Evolutionary conservation across 1,140 invertebrate genomes (phyloP).

Genomic region (Chrysomallon squamiferum): DNA sequence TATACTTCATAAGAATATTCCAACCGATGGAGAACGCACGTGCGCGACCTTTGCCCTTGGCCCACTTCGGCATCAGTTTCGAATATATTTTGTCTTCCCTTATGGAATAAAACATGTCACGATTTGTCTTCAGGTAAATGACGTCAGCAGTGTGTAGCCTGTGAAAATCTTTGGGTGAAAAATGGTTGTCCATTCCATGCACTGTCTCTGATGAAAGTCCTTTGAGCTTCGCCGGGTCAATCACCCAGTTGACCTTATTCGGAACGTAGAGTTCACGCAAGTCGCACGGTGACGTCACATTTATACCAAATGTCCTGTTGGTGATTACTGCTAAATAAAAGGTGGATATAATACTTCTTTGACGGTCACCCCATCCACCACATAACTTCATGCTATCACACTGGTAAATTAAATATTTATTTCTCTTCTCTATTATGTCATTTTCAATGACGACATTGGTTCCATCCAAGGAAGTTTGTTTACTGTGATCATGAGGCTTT

Average conservation of each 20-base stretch:
- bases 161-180: slow-evolving; percentile 18
- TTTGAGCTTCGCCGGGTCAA: slow-evolving; percentile 6
- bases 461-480: too few species aligned
- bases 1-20: slow-evolving; percentile 3
- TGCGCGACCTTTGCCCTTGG: background rate
- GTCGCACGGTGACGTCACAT: slow-evolving; percentile 32
- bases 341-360: slow-evolving; percentile 25
- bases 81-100: slow-evolving; percentile 2
- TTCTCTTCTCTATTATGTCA: too few species aligned
- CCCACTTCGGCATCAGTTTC: slow-evolving; percentile 8
- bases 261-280: slow-evolving; percentile 23
- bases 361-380: slow-evolving; percentile 41
- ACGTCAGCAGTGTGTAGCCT: slow-evolving; percentile 12
- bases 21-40: background rate
- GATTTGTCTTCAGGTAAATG: slow-evolving; percentile 24
- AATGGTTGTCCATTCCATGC: background rate
- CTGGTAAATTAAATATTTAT: slow-evolving; percentile 28
- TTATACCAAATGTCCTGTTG: slow-evolving; percentile 24
- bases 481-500: too few species aligned
- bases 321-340: slow-evolving; percentile 26
- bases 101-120: slow-evolving; percentile 2
- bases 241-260: slow-evolving; percentile 24
- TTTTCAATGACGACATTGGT: too few species aligned
- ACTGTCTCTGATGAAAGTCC: background rate
- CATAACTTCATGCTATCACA: slow-evolving; percentile 22